Evolutionary conservation across 2,113 vertebrate genomes (phyloP).

Genomic region (Onychostoma macrolepis): DNA sequence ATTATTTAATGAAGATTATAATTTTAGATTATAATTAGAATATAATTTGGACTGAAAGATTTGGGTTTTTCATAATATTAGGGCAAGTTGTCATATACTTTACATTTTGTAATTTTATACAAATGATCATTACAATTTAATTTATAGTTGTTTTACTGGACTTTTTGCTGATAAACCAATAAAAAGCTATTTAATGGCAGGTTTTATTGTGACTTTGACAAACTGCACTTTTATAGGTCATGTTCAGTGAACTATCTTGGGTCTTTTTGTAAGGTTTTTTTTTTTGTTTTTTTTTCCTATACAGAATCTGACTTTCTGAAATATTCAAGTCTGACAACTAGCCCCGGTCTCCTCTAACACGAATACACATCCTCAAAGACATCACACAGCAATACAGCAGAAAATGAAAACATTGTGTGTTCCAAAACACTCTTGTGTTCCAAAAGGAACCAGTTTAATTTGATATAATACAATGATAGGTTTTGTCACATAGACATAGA

Average conservation of each 20-base stretch:
- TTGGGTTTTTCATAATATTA: not conserved
- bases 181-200: not conserved
- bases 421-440: slow-evolving; percentile 46
- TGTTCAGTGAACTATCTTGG: not conserved
- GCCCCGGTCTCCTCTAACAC: not conserved
- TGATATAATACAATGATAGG: slow-evolving; percentile 76
- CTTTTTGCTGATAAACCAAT: not conserved
- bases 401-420: slow-evolving; percentile 14
- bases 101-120: not conserved
- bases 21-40: not conserved
- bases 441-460: slow-evolving; percentile 75
- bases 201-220: not conserved
- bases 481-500: slow-evolving; percentile 66
- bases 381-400: not conserved
- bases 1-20: not conserved
- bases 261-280: not conserved
- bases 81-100: not conserved
- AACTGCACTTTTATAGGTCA: not conserved
- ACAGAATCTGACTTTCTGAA: not conserved
- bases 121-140: not conserved
- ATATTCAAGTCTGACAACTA: not conserved
- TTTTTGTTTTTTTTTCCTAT: not conserved
- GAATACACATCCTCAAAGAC: not conserved
- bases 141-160: not conserved
- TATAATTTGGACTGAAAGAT: not conserved